A percentile compares a stretch with the other conserved stretches of the same genome.
These are phyloP conservation scores for Microcebus jonahi DNA, from an alignment of 2,113 vertebrate genomes.

Conservation along the genomic window DNA sequence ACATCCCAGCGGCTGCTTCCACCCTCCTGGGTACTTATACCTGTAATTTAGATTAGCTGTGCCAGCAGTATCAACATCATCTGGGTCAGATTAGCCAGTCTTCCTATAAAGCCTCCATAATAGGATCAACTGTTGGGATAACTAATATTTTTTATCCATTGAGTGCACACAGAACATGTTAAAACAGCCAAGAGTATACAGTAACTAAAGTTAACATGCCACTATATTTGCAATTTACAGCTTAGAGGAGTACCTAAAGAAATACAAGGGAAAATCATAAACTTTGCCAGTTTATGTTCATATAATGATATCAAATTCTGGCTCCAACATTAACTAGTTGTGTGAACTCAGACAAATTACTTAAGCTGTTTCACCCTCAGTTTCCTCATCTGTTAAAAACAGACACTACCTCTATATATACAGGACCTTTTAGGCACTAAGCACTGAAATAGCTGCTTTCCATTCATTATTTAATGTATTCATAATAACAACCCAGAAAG, in stretches of 20 bases:
- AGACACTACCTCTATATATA: background rate
- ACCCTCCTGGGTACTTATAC: conserved; percentile 27
- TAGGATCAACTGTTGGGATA: background rate
- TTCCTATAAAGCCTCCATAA: conserved; percentile 21
- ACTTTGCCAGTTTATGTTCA: background rate
- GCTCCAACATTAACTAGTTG: background rate
- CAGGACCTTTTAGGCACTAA: background rate
- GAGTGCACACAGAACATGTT: conserved; percentile 3
- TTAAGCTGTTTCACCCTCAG: background rate
- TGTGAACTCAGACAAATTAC: background rate
- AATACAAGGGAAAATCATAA: background rate
- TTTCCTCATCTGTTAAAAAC: conserved; percentile 1
- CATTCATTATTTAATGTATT: conserved; percentile 4
- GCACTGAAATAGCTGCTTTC: background rate
- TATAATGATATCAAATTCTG: background rate
- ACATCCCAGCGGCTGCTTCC: background rate
- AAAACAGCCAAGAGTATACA: conserved; percentile 18
- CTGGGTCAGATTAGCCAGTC: conserved; percentile 4
- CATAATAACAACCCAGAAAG: conserved; percentile 29
- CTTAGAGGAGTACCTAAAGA: background rate
- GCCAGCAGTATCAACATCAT: background rate
- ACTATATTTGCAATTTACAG: conserved; percentile 17
- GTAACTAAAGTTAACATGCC: conserved; percentile 30
- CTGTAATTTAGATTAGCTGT: conserved; percentile 64
- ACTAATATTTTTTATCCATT: conserved; percentile 31